These are phyloP conservation scores for Gila robusta DNA, from an alignment of 2,797 vertebrate genomes.

Conservation along the genomic window DNA sequence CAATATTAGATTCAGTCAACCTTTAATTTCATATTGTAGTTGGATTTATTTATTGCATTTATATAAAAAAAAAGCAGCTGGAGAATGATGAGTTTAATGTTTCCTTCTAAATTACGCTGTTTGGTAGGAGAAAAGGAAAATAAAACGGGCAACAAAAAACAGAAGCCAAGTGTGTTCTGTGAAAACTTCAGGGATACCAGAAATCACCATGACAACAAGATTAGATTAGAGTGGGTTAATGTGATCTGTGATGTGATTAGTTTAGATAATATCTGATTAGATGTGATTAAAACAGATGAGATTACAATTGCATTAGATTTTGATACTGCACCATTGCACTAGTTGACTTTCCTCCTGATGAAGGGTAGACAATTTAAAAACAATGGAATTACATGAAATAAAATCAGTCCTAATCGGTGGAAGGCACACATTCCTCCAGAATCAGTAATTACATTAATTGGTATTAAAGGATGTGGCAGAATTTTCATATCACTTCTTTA, in stretches of 20 bases:
- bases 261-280: conserved; percentile 65
- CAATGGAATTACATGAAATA: conserved; percentile 65
- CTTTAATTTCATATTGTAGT: background rate
- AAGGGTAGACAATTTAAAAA: conserved; percentile 63
- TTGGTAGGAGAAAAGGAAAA: background rate
- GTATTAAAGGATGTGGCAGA: conserved; percentile 44
- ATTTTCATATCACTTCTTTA: conserved; percentile 23
- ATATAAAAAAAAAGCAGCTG: background rate
- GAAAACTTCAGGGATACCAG: conserved; percentile 52
- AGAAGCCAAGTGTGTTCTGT: conserved; percentile 45
- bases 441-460: conserved; percentile 55
- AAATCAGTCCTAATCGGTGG: conserved; percentile 59
- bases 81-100: background rate
- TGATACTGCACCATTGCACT: conserved; percentile 56
- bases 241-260: conserved; percentile 65
- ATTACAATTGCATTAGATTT: conserved; percentile 66
- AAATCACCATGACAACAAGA: conserved; percentile 64
- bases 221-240: conserved; percentile 63
- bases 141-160: conserved; percentile 6
- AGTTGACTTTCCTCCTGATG: conserved; percentile 62
- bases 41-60: background rate
- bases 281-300: conserved; percentile 66
- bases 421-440: conserved; percentile 55
- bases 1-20: background rate
- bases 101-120: conserved; percentile 12